Evolutionary conservation across 2,113 vertebrate genomes (phyloP), one percentile per base, ranked within the genome.

Genomic region (Steatornis caripensis): DNA sequence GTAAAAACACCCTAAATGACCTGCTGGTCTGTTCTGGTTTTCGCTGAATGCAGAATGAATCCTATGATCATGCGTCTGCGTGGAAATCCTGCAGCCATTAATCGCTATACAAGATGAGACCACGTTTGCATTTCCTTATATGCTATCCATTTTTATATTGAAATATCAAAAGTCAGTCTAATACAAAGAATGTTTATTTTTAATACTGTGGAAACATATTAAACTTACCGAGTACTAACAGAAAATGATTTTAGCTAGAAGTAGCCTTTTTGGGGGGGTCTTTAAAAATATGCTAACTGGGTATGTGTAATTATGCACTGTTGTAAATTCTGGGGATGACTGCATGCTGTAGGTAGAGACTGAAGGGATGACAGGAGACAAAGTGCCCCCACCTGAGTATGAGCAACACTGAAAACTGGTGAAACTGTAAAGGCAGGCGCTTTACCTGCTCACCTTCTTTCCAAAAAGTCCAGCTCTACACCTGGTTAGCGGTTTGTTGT

Each of bases 181-280:
- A 46, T 39, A 51, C 6, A 76, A 64, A 68, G 32, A 76, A 61
- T 45, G 4, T 26, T 54, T 5, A 64, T 55, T 94, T 86, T 90
- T 65, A 76, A 65, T 65, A 57, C 11, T 1, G 2, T 68, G 30
- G 68, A 80, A 84, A 64, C 10, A 39, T 45, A 34, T 18, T 81
- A 48, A 92, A 53, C 9, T 76, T 85, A 84, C 7, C 22, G 22
- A 60, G 37, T 61, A 48, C 24, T 71, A 68, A 30, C 4, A 80
- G 43, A 74, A 80, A 54, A 74, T 8, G 0, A 29, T 37, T 32
- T 80, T 36, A 79, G 34, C 15, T 55, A 45, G 45, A 86, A 78
- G 6, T 75, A 79, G 85, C 6, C 2, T 34, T 82, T 89, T 3
- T 0, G 0, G 2, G 3, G 0, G 2, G 6, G 11, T 70, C 58